Conservation (phyloP, 64 coral and sea anemone genomes). For the Montipora capricornis region DNA sequence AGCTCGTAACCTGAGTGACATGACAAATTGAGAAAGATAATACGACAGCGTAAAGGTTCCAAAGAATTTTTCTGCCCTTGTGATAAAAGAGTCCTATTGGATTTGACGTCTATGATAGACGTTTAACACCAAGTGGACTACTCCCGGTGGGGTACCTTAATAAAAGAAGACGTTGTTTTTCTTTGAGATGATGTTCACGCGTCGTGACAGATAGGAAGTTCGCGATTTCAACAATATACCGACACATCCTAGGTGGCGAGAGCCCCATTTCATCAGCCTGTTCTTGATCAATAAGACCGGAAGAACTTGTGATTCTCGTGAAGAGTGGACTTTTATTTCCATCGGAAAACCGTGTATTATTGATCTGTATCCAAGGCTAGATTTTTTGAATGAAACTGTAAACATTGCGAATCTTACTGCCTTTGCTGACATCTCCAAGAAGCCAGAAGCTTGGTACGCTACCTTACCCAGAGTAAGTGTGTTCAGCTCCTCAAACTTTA, state of each 20-base stretch:
- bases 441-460: not conserved
- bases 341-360: not conserved
- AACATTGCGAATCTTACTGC: not conserved
- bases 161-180: not conserved
- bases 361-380: not conserved
- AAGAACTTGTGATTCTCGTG: not conserved
- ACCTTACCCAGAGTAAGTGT: not conserved
- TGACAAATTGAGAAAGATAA: not conserved
- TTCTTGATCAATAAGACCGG: not conserved
- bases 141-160: not conserved
- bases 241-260: not conserved
- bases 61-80: not conserved
- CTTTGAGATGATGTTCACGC: not conserved
- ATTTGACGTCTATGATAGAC: not conserved
- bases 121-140: not conserved
- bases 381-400: constrained; percentile 20
- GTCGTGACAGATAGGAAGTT: not conserved
- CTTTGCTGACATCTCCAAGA: not conserved
- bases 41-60: not conserved
- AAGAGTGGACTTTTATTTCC: not conserved
- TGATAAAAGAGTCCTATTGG: not conserved
- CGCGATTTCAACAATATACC: not conserved
- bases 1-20: not conserved
- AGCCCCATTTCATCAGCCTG: not conserved
- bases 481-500: not conserved